phyloP scores from a whole-genome alignment of 2,888 invertebrate genomes.

The Kuschelorhynchus macadamiae region DNA sequence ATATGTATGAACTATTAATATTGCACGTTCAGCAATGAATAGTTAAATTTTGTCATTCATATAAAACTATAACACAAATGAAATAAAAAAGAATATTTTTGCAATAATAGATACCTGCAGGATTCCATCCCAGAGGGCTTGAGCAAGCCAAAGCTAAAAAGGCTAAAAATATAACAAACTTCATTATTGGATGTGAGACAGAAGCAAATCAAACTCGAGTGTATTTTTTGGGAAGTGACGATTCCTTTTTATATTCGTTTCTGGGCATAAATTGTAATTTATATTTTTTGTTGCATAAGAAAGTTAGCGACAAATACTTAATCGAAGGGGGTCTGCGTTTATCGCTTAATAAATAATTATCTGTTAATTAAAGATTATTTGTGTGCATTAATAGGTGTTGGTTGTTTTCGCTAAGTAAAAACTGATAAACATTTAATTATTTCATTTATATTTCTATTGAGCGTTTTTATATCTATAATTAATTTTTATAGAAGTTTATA shows the following conservation, averaged over 20 bases:
- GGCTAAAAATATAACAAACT: slow-evolving; percentile 18
- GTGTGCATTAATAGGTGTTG: no score
- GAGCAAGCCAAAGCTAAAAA: slow-evolving; percentile 23
- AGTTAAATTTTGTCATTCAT: not conserved
- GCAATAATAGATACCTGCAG: slow-evolving; percentile 10
- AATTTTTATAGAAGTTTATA: no score
- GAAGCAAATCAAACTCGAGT: not conserved
- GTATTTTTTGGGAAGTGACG: not conserved
- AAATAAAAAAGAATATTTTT: not conserved
- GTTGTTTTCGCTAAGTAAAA: no score
- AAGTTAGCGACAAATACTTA: not conserved
- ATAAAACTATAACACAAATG: not conserved
- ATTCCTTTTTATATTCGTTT: slow-evolving; percentile 11
- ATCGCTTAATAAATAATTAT: not conserved
- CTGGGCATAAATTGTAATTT: slow-evolving; percentile 1
- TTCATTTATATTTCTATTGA: no score
- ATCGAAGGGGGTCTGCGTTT: not conserved
- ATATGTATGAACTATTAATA: no score
- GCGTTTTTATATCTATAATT: no score
- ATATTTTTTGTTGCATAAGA: slow-evolving; percentile 9
- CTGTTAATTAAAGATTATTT: slow-evolving; percentile 18
- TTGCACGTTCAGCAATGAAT: no score
- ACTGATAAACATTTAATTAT: no score
- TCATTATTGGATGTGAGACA: slow-evolving; percentile 14
- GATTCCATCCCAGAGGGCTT: slow-evolving; percentile 3